Percentiles rank a stretch among this genome's conserved stretches.
These are phyloP conservation scores for Aradus depressus DNA, from an alignment of 2,888 invertebrate genomes.

Conservation along the genomic window DNA sequence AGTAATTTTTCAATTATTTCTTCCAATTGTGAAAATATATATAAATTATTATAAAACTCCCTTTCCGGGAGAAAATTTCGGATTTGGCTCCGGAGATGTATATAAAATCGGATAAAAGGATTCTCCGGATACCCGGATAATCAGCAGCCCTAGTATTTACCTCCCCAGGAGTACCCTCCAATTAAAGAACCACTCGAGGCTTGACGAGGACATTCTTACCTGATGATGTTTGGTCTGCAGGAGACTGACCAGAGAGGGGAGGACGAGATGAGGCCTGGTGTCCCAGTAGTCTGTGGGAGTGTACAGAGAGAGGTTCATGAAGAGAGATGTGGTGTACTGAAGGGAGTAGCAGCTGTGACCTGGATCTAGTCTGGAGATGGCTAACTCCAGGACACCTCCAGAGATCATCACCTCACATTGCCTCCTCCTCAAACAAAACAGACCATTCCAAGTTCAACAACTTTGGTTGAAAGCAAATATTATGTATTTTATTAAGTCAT, in stretches of 20 bases:
- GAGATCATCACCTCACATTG: slow-evolving; percentile 49
- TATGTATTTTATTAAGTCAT: neutral
- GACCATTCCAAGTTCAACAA: slow-evolving; percentile 10
- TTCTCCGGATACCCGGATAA: no score
- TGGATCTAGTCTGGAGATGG: slow-evolving; percentile 42
- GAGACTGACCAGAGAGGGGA: slow-evolving; percentile 39
- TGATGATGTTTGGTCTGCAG: slow-evolving; percentile 32
- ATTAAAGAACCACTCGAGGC: no score
- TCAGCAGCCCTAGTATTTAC: no score
- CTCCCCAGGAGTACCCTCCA: no score
- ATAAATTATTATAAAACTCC: no score
- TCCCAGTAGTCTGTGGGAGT: slow-evolving; percentile 30
- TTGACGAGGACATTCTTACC: slow-evolving; percentile 5
- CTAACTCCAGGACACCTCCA: slow-evolving; percentile 49
- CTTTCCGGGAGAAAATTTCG: no score
- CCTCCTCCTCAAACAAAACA: slow-evolving; percentile 35
- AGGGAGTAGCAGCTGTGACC: slow-evolving; percentile 44
- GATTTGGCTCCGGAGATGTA: no score
- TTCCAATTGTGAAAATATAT: no score
- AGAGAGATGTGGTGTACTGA: slow-evolving; percentile 53
- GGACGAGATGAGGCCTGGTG: slow-evolving; percentile 33
- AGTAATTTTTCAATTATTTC: no score
- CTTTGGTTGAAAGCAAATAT: neutral
- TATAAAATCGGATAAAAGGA: no score
- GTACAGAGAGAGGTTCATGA: slow-evolving; percentile 56